phyloP scores from a whole-genome alignment of 2,888 invertebrate species.

The Rhimphoctona megacephalus region DNA sequence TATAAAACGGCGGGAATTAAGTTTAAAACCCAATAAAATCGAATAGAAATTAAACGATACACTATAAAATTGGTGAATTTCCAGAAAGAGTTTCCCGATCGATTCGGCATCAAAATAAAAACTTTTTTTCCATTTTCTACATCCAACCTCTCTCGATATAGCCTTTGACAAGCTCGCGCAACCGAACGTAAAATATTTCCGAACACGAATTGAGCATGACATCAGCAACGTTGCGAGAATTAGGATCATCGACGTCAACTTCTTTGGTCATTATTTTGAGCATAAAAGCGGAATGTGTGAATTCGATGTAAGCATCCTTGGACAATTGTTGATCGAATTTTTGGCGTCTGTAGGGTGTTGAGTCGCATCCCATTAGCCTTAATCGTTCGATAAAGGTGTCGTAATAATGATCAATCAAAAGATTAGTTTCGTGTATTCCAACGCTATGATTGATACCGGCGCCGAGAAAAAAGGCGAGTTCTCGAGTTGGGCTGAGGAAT shows the following conservation, averaged over 20 bases:
- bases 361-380: constrained; percentile 82
- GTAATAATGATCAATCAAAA: constrained; percentile 86
- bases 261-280: constrained; percentile 76
- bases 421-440: constrained; percentile 85
- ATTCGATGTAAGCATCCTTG: constrained; percentile 75
- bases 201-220: constrained; percentile 66
- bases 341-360: constrained; percentile 72
- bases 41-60: neutral
- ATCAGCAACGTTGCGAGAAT: constrained; percentile 50
- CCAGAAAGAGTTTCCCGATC: neutral
- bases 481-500: constrained; percentile 86
- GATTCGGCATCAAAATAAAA: neutral
- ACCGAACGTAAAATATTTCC: constrained; percentile 64
- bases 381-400: constrained; percentile 85
- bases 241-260: constrained; percentile 66
- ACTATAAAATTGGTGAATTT: neutral
- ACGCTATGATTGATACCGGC: constrained; percentile 85
- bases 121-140: neutral
- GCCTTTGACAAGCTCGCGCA: constrained; percentile 67
- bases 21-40: too few species aligned
- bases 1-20: too few species aligned
- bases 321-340: constrained; percentile 74
- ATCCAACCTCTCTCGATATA: constrained; percentile 72
- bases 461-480: constrained; percentile 87
- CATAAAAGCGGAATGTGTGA: constrained; percentile 77